phyloP scores from a whole-genome alignment of 2,888 invertebrate genomes.

The Amaurobius ferox region DNA sequence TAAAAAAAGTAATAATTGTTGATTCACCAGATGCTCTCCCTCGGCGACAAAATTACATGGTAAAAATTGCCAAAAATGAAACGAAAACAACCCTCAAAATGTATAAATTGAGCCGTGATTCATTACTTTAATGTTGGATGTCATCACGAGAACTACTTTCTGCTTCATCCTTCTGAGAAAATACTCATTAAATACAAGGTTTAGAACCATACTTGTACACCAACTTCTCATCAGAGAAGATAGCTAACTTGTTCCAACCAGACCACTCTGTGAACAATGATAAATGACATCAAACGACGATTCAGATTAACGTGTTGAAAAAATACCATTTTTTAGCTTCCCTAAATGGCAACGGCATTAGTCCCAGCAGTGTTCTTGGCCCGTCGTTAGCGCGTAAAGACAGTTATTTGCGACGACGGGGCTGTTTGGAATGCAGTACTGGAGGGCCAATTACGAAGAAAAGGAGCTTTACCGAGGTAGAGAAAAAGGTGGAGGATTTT shows the following conservation, averaged over 20 bases:
- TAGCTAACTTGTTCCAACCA: not conserved
- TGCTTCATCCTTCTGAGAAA: too few species aligned
- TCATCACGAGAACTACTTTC: too few species aligned
- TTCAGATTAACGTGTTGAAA: not conserved
- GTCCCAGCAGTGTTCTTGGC: not conserved
- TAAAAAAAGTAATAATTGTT: too few species aligned
- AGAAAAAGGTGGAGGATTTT: not conserved
- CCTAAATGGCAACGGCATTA: constrained; percentile 1
- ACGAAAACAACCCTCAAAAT: too few species aligned
- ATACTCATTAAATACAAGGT: too few species aligned
- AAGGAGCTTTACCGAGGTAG: not conserved
- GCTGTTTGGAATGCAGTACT: not conserved
- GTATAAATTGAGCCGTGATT: too few species aligned
- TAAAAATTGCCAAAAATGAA: too few species aligned
- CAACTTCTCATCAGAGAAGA: too few species aligned
- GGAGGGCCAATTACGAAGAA: not conserved
- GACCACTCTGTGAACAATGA: not conserved
- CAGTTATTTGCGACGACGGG: not conserved
- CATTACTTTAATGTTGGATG: too few species aligned
- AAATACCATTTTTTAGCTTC: not conserved
- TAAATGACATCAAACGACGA: not conserved
- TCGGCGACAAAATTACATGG: too few species aligned
- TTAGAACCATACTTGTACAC: too few species aligned
- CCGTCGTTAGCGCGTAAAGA: constrained; percentile 4
- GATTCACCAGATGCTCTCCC: too few species aligned